Evolutionary conservation across 2,797 vertebrate species (phyloP).

Genomic region (Rhynchotus rufescens): DNA sequence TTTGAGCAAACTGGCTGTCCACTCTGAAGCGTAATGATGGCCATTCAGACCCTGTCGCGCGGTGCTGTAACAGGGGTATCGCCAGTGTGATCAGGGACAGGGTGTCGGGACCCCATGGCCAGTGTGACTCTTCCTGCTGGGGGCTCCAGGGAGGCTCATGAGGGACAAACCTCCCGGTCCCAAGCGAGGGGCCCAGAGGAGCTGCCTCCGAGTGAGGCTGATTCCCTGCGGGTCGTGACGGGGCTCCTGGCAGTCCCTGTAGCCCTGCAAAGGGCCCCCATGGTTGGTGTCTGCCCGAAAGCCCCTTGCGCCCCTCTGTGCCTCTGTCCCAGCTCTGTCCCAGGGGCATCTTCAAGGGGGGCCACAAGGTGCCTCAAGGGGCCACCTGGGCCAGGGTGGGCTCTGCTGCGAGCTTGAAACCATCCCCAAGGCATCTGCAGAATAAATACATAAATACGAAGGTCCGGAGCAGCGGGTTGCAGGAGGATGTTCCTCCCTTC

Average conservation of each 20-base stretch:
- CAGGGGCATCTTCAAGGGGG: too few species aligned
- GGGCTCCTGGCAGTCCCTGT: background rate
- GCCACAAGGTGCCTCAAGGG: background rate
- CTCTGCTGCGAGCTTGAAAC: background rate
- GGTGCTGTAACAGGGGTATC: background rate
- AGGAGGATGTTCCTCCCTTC: background rate
- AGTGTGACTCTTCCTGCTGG: background rate
- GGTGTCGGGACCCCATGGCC: background rate
- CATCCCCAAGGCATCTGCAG: background rate
- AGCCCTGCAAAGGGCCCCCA: rapidly evolving
- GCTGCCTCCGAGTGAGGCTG: background rate
- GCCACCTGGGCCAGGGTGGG: background rate
- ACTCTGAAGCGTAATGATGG: background rate
- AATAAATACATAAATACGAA: conserved; percentile 62
- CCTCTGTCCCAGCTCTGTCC: background rate
- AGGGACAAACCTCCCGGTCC: rapidly evolving
- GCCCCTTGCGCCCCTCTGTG: background rate
- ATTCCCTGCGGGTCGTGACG: background rate
- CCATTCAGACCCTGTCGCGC: background rate
- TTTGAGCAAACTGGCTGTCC: background rate
- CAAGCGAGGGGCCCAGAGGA: rapidly evolving
- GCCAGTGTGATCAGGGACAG: background rate
- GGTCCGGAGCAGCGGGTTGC: too few species aligned
- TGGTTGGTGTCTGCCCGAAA: background rate
- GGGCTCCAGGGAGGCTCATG: background rate